Conservation (phyloP, 1,140 invertebrate species). For the Drosophila pandora region DNA sequence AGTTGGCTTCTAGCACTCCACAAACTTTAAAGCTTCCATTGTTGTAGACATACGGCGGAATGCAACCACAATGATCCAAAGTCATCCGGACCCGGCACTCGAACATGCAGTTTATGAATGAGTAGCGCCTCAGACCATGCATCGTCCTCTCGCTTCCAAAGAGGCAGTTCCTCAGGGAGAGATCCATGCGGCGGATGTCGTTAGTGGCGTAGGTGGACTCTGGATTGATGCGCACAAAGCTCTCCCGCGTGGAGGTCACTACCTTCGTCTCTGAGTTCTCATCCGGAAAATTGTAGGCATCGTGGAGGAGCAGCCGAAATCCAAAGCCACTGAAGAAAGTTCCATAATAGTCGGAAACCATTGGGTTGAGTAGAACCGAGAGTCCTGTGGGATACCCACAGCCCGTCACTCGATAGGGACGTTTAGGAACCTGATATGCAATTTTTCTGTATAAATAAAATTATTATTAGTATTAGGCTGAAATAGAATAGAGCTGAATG, state of each 20-base stretch:
- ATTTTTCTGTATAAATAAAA: constrained; percentile 63
- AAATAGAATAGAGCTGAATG: no score
- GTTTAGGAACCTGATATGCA: constrained; percentile 75
- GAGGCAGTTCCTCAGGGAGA: constrained; percentile 85
- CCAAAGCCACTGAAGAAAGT: constrained; percentile 81
- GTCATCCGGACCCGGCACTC: constrained; percentile 85
- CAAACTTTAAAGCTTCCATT: constrained; percentile 80
- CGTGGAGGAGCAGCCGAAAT: constrained; percentile 85
- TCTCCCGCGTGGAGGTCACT: constrained; percentile 85
- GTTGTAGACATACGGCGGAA: constrained; percentile 85
- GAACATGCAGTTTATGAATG: constrained; percentile 87
- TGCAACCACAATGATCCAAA: constrained; percentile 85
- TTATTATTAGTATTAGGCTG: no score
- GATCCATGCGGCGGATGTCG: constrained; percentile 84
- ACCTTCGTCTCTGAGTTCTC: constrained; percentile 85
- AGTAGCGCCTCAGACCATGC: constrained; percentile 84
- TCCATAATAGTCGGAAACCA: constrained; percentile 84
- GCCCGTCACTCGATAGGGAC: constrained; percentile 85
- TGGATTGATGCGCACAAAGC: constrained; percentile 86
- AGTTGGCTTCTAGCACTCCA: constrained; percentile 51
- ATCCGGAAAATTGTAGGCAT: constrained; percentile 87
- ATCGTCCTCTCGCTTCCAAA: constrained; percentile 85
- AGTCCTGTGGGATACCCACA: constrained; percentile 88
- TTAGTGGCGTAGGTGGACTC: constrained; percentile 86
- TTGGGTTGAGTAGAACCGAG: constrained; percentile 85